These are phyloP conservation scores for Andrena dorsata DNA, from an alignment of 2,888 invertebrate genomes.

Conservation along the genomic window DNA sequence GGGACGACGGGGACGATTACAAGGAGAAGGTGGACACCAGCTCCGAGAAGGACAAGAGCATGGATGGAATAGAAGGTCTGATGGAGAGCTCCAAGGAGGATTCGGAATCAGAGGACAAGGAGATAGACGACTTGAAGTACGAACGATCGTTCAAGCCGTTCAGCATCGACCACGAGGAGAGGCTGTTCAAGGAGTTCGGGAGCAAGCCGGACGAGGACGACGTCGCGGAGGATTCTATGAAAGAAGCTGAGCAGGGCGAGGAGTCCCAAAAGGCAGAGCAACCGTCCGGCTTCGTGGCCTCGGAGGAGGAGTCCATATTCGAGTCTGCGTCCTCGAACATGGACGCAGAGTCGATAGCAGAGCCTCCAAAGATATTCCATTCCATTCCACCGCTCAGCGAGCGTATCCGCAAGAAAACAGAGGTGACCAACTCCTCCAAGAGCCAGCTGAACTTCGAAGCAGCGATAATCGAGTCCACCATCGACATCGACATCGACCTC, in stretches of 20 bases:
- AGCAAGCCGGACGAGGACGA: slow-evolving; percentile 52
- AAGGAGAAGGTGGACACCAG: slow-evolving; percentile 80
- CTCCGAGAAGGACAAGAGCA: slow-evolving; percentile 80
- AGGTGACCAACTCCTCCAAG: slow-evolving; percentile 69
- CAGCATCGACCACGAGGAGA: slow-evolving; percentile 67
- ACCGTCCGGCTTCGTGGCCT: slow-evolving; percentile 52
- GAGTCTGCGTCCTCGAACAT: slow-evolving; percentile 77
- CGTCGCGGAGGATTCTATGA: slow-evolving; percentile 22
- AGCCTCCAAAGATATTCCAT: slow-evolving; percentile 78
- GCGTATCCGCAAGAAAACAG: slow-evolving; percentile 81
- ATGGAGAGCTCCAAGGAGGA: slow-evolving; percentile 84
- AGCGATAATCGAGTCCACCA: slow-evolving; percentile 82
- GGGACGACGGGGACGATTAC: slow-evolving; percentile 83
- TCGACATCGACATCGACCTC: slow-evolving; percentile 79
- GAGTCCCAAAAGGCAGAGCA: slow-evolving; percentile 60
- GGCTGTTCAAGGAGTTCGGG: slow-evolving; percentile 75
- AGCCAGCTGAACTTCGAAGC: slow-evolving; percentile 81
- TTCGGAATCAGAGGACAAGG: slow-evolving; percentile 79
- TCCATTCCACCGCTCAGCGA: slow-evolving; percentile 83
- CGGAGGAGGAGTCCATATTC: slow-evolving; percentile 78
- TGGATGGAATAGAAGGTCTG: slow-evolving; percentile 82
- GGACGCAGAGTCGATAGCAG: slow-evolving; percentile 73
- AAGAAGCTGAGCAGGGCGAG: slow-evolving; percentile 53
- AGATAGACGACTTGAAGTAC: slow-evolving; percentile 73
- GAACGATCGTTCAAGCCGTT: slow-evolving; percentile 67